Conservation (phyloP, 2,113 vertebrate genomes). For the Hemiscyllium ocellatum region DNA sequence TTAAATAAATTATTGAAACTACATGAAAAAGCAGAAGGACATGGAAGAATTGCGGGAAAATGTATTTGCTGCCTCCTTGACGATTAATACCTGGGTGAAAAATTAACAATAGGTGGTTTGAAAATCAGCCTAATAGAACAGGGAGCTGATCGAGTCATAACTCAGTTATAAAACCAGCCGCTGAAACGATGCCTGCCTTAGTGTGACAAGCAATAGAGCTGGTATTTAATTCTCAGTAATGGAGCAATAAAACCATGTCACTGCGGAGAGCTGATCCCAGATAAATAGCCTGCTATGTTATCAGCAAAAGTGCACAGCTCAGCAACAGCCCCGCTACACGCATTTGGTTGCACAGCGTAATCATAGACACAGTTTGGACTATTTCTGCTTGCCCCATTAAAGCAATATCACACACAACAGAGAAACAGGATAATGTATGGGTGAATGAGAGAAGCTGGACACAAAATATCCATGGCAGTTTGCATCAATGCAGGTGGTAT, state of each 20-base stretch:
- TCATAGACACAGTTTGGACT: neutral
- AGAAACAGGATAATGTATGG: neutral
- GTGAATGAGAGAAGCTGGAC: neutral
- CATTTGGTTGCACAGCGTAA: neutral
- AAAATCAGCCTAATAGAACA: neutral
- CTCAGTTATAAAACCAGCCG: neutral
- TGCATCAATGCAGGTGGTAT: no score
- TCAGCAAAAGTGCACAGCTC: neutral
- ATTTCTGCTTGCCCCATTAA: neutral
- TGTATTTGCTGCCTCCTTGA: neutral
- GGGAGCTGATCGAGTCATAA: neutral
- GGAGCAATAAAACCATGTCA: neutral
- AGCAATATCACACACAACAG: neutral
- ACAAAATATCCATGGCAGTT: neutral
- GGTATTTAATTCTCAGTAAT: constrained; percentile 1
- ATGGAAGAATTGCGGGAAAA: neutral
- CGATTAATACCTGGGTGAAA: neutral
- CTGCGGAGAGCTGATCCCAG: neutral
- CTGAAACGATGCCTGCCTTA: neutral
- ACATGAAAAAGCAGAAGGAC: neutral
- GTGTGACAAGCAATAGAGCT: neutral
- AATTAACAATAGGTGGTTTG: neutral
- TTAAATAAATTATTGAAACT: neutral
- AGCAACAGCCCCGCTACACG: neutral
- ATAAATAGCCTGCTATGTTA: neutral